Conservation (phyloP, 2,797 vertebrate species). For the Gobio occitaniae region DNA sequence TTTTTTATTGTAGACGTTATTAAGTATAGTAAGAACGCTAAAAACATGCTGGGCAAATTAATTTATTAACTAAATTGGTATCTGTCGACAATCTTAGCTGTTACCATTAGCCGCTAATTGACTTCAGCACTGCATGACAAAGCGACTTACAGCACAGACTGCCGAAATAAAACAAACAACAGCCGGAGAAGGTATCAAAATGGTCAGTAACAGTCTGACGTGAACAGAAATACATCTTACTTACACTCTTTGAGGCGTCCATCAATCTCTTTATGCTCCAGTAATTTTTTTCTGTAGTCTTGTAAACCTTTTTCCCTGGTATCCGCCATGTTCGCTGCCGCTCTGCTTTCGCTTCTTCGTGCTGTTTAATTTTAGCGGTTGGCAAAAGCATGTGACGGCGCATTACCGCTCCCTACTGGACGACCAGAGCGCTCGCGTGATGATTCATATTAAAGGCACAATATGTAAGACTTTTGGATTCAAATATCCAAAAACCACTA, state of each 20-base stretch:
- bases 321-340: conserved; percentile 88
- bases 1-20: background rate
- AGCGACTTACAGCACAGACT: conserved; percentile 75
- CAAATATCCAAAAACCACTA: no score
- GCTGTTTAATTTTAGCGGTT: background rate
- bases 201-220: background rate
- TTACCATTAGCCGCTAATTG: conserved; percentile 25
- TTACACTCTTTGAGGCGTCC: conserved; percentile 94
- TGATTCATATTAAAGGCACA: no score
- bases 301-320: conserved; percentile 92
- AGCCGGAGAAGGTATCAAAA: background rate
- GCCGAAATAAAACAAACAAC: conserved; percentile 34
- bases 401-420: background rate
- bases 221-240: conserved; percentile 41
- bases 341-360: conserved; percentile 8
- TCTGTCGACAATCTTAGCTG: conserved; percentile 1
- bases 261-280: conserved; percentile 98
- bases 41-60: no score
- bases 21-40: background rate
- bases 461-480: no score
- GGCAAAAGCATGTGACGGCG: background rate
- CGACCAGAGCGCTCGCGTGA: background rate
- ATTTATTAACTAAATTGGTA: background rate
- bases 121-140: conserved; percentile 82
- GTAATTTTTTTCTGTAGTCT: conserved; percentile 95